Percentiles rank a stretch among this genome's conserved stretches.
These are phyloP conservation scores for Chinchilla lanigera DNA, from an alignment of 2,113 vertebrate genomes.

Conservation along the genomic window DNA sequence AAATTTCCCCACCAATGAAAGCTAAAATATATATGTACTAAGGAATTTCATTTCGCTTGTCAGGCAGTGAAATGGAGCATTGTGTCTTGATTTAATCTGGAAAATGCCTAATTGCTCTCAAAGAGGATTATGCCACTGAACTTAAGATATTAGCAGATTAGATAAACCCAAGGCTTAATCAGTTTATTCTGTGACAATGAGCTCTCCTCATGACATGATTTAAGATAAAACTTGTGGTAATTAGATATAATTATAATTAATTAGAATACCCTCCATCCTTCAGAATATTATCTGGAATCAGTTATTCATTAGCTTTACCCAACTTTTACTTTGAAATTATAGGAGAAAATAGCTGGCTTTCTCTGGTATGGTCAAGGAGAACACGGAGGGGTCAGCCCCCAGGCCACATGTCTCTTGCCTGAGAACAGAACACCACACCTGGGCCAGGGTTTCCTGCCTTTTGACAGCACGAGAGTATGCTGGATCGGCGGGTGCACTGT, in stretches of 20 bases:
- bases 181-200: neutral
- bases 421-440: neutral
- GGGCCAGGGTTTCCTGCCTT: neutral
- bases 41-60: neutral
- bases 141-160: neutral
- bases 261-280: neutral
- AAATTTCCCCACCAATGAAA: neutral
- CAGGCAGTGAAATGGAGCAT: neutral
- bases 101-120: neutral
- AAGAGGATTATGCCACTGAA: neutral
- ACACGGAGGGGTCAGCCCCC: neutral
- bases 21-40: neutral
- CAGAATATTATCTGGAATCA: neutral
- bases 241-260: neutral
- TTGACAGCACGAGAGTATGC: neutral
- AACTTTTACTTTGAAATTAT: neutral
- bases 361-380: neutral
- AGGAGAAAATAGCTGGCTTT: neutral
- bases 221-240: neutral
- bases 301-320: neutral
- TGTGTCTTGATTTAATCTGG: conserved; percentile 29
- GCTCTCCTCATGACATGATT: neutral
- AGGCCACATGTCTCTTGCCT: neutral
- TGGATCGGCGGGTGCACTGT: neutral
- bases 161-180: neutral